Percentiles rank a stretch among this genome's conserved stretches.
phyloP scores from a whole-genome alignment of 2,113 vertebrate genomes.

The Shinisaurus crocodilurus region DNA sequence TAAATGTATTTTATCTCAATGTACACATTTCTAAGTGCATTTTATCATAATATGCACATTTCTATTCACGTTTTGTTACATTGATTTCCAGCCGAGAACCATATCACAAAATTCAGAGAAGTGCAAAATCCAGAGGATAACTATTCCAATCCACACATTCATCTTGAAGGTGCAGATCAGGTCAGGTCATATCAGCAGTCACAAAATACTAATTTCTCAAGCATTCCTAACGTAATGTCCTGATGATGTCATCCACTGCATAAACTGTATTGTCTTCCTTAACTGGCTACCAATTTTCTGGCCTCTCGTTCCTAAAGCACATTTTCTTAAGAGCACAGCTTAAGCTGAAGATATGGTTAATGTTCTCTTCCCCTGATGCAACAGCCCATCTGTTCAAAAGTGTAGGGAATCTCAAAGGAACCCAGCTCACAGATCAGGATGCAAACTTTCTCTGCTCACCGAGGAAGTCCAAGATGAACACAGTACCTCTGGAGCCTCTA shows the following conservation, averaged over 20 bases:
- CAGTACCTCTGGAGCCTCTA: background rate
- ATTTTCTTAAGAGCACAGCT: background rate
- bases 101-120: background rate
- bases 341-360: background rate
- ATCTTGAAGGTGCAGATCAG: background rate
- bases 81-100: background rate
- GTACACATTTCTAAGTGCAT: background rate
- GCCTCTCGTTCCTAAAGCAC: background rate
- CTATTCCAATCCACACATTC: background rate
- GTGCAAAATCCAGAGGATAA: background rate
- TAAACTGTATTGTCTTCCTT: background rate
- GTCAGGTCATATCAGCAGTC: background rate
- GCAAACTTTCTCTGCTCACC: background rate
- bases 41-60: background rate
- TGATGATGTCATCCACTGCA: background rate
- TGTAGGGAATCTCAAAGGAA: background rate
- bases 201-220: too few relatives aligned
- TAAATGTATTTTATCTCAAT: background rate
- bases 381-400: background rate
- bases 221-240: background rate
- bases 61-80: background rate
- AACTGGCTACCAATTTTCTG: background rate
- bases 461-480: background rate
- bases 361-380: background rate
- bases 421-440: background rate